Evolutionary conservation across 2,113 vertebrate species (phyloP), one percentile per base, ranked within the genome.

Genomic region (Pachycephala philippinensis): DNA sequence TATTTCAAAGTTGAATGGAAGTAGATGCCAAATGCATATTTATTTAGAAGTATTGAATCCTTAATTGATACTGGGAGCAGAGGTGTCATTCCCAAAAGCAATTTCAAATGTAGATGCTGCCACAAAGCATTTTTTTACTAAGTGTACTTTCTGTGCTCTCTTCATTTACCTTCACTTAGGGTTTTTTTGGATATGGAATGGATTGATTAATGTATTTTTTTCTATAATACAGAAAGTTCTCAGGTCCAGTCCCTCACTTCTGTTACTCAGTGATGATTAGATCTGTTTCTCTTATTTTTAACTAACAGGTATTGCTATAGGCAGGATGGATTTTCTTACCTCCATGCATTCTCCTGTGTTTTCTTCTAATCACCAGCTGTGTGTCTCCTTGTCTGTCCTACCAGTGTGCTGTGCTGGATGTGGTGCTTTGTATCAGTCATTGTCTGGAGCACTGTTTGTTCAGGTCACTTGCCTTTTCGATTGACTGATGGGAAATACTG

Each of bases 51-150:
- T 70, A 82, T 26, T 75, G 35, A 78, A 47, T 91, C 35, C 77
- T 76, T 52, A 84, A 88, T 75, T 18, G 70, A 82, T 69, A 57
- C 60, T 71, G 37, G 50, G 31, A 86, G 49, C 23, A 4, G 18
- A 74, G 30, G 61, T 82, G 79, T 90, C 84, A 83, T 87, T 94
- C 68, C 64, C 68, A 77, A 93, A 91, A 94, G 26, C 52, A 79
- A 63, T 68, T 90, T 82, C 39, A 87, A 65, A 61, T 60, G 59
- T 66, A 83, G 40, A 65, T 65, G 45, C 35, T 82, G 30, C 57
- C 52, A 88, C 16, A 10, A 86, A 88, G 23, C 26, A 15, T 40
- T 92, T 92, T 87, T 93, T 71, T 23, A 44, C 26, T 31, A 77
- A 66, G 30, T 61, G 33, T 63, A 56, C 53, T 77, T 93, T 86